phyloP scores from a whole-genome alignment of 2,888 invertebrate genomes.

The Thumatha senex region DNA sequence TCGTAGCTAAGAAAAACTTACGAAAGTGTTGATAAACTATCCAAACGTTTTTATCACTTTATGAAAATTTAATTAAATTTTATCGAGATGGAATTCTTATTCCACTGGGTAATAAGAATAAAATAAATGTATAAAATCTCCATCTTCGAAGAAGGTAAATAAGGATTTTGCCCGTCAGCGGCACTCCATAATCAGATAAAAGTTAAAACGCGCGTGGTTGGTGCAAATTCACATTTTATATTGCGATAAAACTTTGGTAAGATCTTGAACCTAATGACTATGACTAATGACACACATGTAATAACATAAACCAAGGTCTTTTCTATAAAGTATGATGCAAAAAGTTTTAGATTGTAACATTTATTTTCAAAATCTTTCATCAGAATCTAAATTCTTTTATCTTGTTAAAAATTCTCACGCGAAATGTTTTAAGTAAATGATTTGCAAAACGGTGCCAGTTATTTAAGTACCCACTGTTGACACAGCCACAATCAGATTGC shows the following conservation, averaged over 20 bases:
- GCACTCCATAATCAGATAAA: slow-evolving; percentile 54
- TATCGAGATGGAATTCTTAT: slow-evolving; percentile 22
- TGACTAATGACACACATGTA: slow-evolving; percentile 1
- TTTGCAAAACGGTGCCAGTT: slow-evolving; percentile 34
- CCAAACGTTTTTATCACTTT: slow-evolving; percentile 30
- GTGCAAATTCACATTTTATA: slow-evolving; percentile 36
- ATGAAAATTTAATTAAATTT: slow-evolving; percentile 44
- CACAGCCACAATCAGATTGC: slow-evolving; percentile 54
- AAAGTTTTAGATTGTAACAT: slow-evolving; percentile 1
- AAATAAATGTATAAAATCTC: slow-evolving; percentile 34
- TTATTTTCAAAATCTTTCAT: not conserved
- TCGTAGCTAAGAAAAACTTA: slow-evolving; percentile 22
- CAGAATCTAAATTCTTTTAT: not conserved
- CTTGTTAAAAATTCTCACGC: not conserved
- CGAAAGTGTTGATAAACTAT: slow-evolving; percentile 33
- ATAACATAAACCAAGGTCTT: not conserved
- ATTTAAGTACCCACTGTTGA: slow-evolving; percentile 33
- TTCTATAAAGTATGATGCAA: not conserved
- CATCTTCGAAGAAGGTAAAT: slow-evolving; percentile 44
- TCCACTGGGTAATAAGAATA: slow-evolving; percentile 30
- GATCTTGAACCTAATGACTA: not conserved
- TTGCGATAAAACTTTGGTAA: slow-evolving; percentile 15
- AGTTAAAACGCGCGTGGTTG: slow-evolving; percentile 30
- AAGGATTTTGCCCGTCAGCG: slow-evolving; percentile 45
- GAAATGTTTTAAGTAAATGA: slow-evolving; percentile 18